phyloP scores from a whole-genome alignment of 2,888 invertebrate genomes.

The Volucella inanis region DNA sequence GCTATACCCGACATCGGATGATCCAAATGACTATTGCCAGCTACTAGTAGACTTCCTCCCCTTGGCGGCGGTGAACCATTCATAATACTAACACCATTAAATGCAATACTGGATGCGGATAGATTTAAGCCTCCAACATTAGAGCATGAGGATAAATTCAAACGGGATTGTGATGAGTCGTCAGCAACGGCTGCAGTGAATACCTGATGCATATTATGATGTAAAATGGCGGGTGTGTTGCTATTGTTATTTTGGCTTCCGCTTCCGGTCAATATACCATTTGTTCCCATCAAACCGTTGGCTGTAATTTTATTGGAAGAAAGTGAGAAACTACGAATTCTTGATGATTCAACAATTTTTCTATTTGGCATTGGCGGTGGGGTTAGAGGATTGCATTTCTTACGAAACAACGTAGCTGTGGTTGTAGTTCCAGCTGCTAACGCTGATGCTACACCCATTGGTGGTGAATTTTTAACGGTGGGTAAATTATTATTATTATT shows the following conservation, averaged over 20 bases:
- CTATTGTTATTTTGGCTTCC: slow-evolving; percentile 7
- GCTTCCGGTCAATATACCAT: slow-evolving; percentile 57
- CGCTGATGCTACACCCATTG: slow-evolving; percentile 62
- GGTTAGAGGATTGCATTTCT: slow-evolving; percentile 79
- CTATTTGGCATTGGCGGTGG: slow-evolving; percentile 82
- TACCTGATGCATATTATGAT: slow-evolving; percentile 69
- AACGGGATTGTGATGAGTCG: slow-evolving; percentile 78
- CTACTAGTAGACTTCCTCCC: slow-evolving; percentile 71
- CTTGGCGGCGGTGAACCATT: slow-evolving; percentile 67
- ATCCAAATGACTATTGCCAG: slow-evolving; percentile 64
- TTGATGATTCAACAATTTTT: slow-evolving; percentile 79
- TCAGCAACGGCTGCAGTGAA: slow-evolving; percentile 71
- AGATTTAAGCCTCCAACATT: slow-evolving; percentile 76
- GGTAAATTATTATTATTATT: neutral
- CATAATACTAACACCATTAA: slow-evolving; percentile 65
- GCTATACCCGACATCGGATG: slow-evolving; percentile 60
- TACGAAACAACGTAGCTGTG: slow-evolving; percentile 76
- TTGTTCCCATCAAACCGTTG: slow-evolving; percentile 69
- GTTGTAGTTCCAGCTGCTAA: slow-evolving; percentile 72
- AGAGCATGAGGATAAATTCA: slow-evolving; percentile 77
- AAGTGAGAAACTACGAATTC: slow-evolving; percentile 82
- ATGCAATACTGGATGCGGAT: slow-evolving; percentile 45
- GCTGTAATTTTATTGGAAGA: slow-evolving; percentile 83
- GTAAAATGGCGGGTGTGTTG: slow-evolving; percentile 74
- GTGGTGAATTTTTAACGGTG: slow-evolving; percentile 67